These are phyloP conservation scores for Cinclus cinclus DNA, from an alignment of 2,113 vertebrate genomes.

Conservation along the genomic window DNA sequence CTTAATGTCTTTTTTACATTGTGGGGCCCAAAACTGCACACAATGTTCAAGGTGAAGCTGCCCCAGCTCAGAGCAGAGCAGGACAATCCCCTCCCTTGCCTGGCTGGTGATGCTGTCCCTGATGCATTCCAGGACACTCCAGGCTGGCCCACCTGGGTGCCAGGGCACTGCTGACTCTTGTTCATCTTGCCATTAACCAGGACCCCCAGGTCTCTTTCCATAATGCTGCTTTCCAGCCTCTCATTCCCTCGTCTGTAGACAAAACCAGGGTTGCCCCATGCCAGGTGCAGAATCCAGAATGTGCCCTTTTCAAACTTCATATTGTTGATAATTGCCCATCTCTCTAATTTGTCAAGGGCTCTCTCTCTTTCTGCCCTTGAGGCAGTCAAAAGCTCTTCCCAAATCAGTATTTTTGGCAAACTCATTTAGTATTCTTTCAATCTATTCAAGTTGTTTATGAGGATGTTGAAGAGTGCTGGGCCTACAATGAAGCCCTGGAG, in stretches of 20 bases:
- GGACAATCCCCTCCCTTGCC: not conserved
- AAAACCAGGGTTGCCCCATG: fast-evolving
- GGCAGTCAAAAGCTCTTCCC: not conserved
- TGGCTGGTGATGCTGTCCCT: fast-evolving
- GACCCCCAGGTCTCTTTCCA: not conserved
- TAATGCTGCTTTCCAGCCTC: not conserved
- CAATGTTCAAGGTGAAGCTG: fast-evolving
- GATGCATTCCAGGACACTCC: fast-evolving
- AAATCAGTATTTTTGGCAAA: not conserved
- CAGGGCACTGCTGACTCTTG: fast-evolving
- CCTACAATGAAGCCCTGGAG: not conserved
- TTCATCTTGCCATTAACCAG: fast-evolving
- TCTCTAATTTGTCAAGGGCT: not conserved
- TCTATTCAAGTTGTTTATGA: not conserved
- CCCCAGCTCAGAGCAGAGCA: fast-evolving
- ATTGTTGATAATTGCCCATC: not conserved
- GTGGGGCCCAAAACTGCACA: not conserved
- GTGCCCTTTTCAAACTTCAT: not conserved
- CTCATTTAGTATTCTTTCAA: not conserved
- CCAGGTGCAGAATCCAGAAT: not conserved
- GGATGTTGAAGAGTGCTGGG: not conserved
- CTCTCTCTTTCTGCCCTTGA: not conserved
- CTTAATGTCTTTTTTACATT: not conserved
- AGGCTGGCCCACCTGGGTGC: not conserved
- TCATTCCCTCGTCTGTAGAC: fast-evolving